Evolutionary conservation across 2,113 vertebrate genomes (phyloP).

Genomic region (Heloderma charlesbogerti): DNA sequence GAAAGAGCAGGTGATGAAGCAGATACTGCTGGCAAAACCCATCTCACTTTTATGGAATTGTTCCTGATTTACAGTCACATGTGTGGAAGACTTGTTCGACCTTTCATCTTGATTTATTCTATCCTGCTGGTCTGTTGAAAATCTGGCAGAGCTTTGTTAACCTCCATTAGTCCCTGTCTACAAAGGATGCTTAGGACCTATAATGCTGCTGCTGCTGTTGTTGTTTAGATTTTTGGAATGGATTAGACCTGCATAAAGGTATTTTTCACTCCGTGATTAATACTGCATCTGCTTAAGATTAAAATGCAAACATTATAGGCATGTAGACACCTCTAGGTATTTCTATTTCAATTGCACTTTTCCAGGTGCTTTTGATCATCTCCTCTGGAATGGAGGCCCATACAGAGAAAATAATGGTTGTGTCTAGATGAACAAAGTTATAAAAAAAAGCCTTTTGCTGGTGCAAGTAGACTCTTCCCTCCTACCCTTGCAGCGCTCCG

Average conservation of each 20-base stretch:
- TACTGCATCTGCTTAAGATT: background rate
- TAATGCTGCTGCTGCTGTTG: background rate
- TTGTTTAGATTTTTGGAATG: background rate
- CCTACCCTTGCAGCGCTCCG: background rate
- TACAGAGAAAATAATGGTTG: background rate
- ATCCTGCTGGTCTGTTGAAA: background rate
- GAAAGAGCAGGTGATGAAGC: background rate
- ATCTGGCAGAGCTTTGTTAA: slow-evolving; percentile 9
- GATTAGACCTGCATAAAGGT: background rate
- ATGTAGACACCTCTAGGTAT: background rate
- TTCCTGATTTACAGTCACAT: slow-evolving; percentile 13
- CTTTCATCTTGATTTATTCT: slow-evolving; percentile 24
- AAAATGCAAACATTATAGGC: background rate
- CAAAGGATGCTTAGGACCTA: background rate
- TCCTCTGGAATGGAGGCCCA: background rate
- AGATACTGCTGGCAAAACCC: background rate
- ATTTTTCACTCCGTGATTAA: background rate
- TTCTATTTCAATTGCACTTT: background rate
- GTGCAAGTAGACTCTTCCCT: background rate
- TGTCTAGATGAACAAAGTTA: background rate
- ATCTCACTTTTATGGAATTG: slow-evolving; percentile 13
- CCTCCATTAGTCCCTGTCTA: slow-evolving; percentile 9
- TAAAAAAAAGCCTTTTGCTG: background rate
- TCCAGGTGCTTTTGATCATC: background rate
- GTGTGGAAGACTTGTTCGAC: background rate